These are phyloP conservation scores for Gracilinanus agilis DNA, from an alignment of 2,113 vertebrate genomes.

Conservation along the genomic window DNA sequence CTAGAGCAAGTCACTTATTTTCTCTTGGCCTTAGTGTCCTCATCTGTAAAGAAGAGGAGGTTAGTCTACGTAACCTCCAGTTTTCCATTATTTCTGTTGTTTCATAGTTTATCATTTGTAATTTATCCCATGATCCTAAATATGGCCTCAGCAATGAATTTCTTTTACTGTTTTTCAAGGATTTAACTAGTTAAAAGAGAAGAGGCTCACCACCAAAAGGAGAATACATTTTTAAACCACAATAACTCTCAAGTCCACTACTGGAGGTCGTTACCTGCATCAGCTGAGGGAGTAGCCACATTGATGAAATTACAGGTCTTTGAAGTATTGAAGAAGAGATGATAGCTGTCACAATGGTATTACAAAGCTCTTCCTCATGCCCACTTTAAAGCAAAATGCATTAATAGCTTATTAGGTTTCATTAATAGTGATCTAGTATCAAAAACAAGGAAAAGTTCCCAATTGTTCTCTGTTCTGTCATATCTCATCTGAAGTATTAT, in stretches of 20 bases:
- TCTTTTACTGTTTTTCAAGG: not conserved
- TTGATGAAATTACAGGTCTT: not conserved
- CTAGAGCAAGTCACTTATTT: not conserved
- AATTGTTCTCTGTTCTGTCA: not conserved
- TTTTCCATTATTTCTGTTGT: not conserved
- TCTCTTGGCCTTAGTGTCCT: not conserved
- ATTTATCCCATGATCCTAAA: not conserved
- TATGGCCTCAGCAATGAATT: not conserved
- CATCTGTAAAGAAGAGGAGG: not conserved
- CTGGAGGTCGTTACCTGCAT: not conserved
- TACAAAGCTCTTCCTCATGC: not conserved
- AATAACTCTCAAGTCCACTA: not conserved
- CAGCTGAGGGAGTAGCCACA: not conserved
- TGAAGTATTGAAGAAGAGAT: not conserved
- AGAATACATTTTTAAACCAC: not conserved
- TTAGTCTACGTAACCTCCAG: not conserved
- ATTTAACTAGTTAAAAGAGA: not conserved
- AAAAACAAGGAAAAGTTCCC: not conserved
- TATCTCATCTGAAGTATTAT: not conserved
- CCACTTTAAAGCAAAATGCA: no score
- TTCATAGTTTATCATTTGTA: not conserved
- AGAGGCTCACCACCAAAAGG: not conserved
- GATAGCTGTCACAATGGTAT: not conserved
- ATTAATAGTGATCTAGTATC: not conserved
- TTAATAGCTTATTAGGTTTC: not conserved